Base-by-base conservation (phyloP, 1,140 invertebrate genomes). In the Drosophila simulans region DNA sequence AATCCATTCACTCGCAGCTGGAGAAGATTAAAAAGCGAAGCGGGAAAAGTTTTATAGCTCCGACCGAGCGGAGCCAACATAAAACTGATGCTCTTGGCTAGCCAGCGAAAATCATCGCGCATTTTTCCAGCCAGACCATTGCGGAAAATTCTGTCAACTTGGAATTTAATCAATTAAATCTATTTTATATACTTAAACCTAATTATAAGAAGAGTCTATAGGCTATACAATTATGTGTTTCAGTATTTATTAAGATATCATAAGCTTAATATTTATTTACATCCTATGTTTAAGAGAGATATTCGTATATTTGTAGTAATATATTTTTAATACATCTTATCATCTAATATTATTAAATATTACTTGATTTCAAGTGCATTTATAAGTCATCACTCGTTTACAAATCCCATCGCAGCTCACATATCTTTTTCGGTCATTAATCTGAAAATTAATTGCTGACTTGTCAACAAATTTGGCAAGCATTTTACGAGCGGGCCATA, bases 401-500 rank as follows among this genome's bases (percentile, higher is more conserved):
- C 5, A 17, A 13, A 27, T 40, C 22, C 27, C 12, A 31, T 12
- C 15, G 5, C 5, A 25, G 49, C 37, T 57, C n/a, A 64, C 45
- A 66, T 11, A 3, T n/a, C 39, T 52, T 40, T 53, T 25, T 10
- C 11, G 35, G 20, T 25, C 54, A 70, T 49, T 51, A 51, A 59
- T 72, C 51, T 58, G 43, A 15, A 42, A 72, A 72, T 63, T 81
- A 71, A 77, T 77, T 85, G 81, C 82, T 81, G 81, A 85, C 62
- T 74, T 85, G 73, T 66, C 81, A 73, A 54, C 22, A 85, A 85
- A 77, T 86, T 63, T 73, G 60, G 70, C 68, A 62, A 73, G 65
- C 48, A 55, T 73, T 84, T 84, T 85, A 85, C 77, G 81, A 85
- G 72, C 73, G 17, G 17, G 7, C 54, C 54, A 85, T 84, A 85